phyloP scores from a whole-genome alignment of 2,113 vertebrate genomes.

The Xiphophorus hellerii region DNA sequence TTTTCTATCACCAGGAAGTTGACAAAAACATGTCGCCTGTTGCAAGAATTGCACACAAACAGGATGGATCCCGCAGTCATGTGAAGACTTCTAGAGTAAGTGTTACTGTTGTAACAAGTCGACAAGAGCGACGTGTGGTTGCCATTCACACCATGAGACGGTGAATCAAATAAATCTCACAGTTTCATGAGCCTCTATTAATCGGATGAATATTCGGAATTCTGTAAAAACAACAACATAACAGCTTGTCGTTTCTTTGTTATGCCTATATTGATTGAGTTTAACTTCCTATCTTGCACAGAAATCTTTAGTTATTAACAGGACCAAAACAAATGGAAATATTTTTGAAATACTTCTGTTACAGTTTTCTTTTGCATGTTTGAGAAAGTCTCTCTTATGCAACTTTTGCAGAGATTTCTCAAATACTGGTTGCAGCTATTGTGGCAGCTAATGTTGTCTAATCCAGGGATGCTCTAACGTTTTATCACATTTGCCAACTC shows the following conservation, averaged over 20 bases:
- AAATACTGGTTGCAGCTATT: conserved; percentile 17
- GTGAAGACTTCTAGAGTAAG: neutral
- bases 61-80: conserved; percentile 11
- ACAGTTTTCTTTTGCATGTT: neutral
- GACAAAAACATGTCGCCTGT: conserved; percentile 1
- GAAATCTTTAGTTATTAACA: neutral
- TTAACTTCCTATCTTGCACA: no score
- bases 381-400: conserved; percentile 13
- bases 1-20: conserved; percentile 3
- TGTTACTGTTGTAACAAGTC: neutral
- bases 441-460: conserved; percentile 17
- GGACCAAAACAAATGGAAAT: neutral
- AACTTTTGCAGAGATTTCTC: conserved; percentile 37
- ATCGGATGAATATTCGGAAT: neutral
- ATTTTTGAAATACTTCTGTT: neutral
- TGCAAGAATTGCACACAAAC: conserved; percentile 3
- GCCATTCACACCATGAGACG: neutral
- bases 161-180: neutral
- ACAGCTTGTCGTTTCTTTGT: no score
- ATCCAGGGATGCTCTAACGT: neutral
- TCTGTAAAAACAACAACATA: no score
- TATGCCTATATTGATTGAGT: no score
- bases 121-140: neutral
- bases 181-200: neutral
- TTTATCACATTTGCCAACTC: neutral